Percentiles rank a stretch among this genome's conserved stretches.
These are phyloP conservation scores for Lysiphlebus fabarum DNA, from an alignment of 1,140 invertebrate genomes.

Conservation along the genomic window DNA sequence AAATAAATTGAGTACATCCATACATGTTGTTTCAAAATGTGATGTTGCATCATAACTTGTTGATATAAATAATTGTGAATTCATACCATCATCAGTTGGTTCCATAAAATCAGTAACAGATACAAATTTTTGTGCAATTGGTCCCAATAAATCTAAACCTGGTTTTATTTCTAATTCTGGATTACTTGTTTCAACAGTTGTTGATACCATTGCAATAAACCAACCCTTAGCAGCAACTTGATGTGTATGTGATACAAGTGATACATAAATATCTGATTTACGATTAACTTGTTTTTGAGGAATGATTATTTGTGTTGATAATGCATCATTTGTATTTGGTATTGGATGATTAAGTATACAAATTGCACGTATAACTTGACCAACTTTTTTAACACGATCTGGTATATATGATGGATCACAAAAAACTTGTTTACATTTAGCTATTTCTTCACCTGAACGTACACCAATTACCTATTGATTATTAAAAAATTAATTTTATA, in stretches of 20 bases:
- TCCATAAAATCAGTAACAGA: constrained; percentile 87
- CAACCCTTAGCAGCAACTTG: constrained; percentile 95
- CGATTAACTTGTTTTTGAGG: constrained; percentile 94
- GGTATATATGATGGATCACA: constrained; percentile 97
- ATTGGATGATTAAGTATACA: constrained; percentile 98
- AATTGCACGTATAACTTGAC: constrained; percentile 94
- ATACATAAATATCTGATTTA: constrained; percentile 95
- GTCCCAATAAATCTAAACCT: constrained; percentile 87
- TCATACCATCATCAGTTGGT: constrained; percentile 83
- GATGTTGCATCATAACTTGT: constrained; percentile 97
- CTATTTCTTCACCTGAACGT: constrained; percentile 87
- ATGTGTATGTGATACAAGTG: constrained; percentile 93
- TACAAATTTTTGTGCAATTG: constrained; percentile 92
- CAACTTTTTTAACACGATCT: constrained; percentile 78
- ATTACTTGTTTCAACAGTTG: constrained; percentile 96
- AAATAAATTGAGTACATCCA: constrained; percentile 97
- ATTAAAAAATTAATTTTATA: neutral
- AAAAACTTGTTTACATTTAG: constrained; percentile 96
- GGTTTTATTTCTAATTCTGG: constrained; percentile 94
- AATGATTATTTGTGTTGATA: constrained; percentile 99
- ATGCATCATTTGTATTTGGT: constrained; percentile 87
- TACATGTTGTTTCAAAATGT: constrained; percentile 97
- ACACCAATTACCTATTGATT: constrained; percentile 76
- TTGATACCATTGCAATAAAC: constrained; percentile 99
- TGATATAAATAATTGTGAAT: constrained; percentile 93